Conservation (phyloP, 2,888 invertebrate genomes). For the Plemyria rubiginata region DNA sequence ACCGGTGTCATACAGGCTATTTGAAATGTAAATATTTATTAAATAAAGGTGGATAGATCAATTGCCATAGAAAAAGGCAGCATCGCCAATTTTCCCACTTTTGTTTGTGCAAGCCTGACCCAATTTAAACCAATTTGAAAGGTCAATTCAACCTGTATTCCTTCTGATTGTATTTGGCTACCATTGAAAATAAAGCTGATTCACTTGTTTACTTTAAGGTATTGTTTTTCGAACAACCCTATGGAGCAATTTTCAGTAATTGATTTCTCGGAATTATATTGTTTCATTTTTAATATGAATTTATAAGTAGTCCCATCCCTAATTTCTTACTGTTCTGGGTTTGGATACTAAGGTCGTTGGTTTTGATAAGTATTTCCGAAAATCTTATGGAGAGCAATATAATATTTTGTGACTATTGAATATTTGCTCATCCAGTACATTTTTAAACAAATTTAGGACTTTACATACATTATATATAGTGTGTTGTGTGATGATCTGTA, state of each 20-base stretch:
- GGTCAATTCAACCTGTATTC: conserved; percentile 75
- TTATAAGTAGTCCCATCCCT: too few relatives aligned
- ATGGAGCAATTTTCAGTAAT: conserved; percentile 31
- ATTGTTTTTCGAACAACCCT: conserved; percentile 48
- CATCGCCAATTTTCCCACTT: conserved; percentile 67
- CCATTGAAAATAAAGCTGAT: conserved; percentile 69
- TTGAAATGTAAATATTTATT: conserved; percentile 49
- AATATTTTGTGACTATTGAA: too few relatives aligned
- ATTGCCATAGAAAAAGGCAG: conserved; percentile 54
- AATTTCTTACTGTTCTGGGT: too few relatives aligned
- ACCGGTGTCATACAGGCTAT: not conserved
- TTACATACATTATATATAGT: too few relatives aligned
- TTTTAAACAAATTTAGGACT: too few relatives aligned
- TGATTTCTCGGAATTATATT: conserved; percentile 21
- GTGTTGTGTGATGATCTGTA: too few relatives aligned
- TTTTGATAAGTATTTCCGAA: too few relatives aligned
- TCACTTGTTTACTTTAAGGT: conserved; percentile 52
- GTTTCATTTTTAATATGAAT: too few relatives aligned
- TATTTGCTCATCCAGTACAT: too few relatives aligned
- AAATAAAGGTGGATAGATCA: conserved; percentile 60
- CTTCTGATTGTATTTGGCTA: conserved; percentile 74
- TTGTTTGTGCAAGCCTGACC: conserved; percentile 77
- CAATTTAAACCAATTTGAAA: conserved; percentile 78
- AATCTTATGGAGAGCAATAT: too few relatives aligned
- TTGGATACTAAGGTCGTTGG: too few relatives aligned